Conservation (phyloP, 2,797 vertebrate species). For the Pelochelys cantorii region DNA sequence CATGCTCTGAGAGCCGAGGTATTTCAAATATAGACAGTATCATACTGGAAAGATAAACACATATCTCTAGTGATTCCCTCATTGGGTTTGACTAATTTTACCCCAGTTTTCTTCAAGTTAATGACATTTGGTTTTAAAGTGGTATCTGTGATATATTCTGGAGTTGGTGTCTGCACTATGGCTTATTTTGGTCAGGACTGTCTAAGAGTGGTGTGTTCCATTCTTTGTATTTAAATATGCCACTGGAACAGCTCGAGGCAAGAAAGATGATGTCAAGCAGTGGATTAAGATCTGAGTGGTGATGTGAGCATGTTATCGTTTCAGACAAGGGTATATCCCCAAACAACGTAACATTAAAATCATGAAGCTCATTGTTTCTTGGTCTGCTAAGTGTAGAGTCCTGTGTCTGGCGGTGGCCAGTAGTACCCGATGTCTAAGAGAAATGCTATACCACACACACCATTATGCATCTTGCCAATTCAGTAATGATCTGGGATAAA, state of each 20-base stretch:
- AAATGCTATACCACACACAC: neutral
- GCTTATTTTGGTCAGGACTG: neutral
- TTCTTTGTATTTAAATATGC: neutral
- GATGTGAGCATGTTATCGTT: neutral
- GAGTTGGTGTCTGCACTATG: neutral
- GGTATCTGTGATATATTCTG: slow-evolving; percentile 16
- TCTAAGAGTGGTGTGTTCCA: neutral
- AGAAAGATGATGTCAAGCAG: too few species aligned
- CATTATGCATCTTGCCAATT: neutral
- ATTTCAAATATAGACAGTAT: slow-evolving; percentile 72
- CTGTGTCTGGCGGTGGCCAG: neutral
- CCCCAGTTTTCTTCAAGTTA: slow-evolving; percentile 19
- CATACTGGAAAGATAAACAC: slow-evolving; percentile 65
- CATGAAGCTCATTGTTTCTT: neutral
- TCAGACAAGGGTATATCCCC: neutral
- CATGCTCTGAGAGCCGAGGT: slow-evolving; percentile 69
- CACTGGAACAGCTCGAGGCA: neutral
- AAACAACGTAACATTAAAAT: neutral
- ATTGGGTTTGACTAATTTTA: slow-evolving; percentile 71
- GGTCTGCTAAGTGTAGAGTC: neutral
- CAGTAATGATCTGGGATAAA: neutral
- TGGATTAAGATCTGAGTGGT: neutral
- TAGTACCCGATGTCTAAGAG: neutral
- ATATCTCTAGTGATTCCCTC: slow-evolving; percentile 70
- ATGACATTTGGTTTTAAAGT: slow-evolving; percentile 20